Evolutionary conservation across 2,797 vertebrate genomes (phyloP).

Genomic region (Momotus momota): DNA sequence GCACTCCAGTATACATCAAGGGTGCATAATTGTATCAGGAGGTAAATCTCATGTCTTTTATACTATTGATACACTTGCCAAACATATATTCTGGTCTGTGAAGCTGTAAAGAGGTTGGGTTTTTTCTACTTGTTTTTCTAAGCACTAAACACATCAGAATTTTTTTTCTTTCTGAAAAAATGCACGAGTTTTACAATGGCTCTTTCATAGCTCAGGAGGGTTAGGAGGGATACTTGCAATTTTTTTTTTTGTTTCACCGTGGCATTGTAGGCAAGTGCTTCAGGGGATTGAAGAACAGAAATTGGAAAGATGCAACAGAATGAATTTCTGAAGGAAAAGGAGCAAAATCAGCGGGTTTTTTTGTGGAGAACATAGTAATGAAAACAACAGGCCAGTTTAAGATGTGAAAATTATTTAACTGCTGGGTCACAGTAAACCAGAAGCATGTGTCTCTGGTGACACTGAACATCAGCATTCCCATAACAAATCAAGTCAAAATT

Average conservation of each 20-base stretch:
- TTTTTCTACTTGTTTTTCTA: neutral
- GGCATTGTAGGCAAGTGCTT: neutral
- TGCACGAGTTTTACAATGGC: neutral
- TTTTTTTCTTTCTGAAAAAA: neutral
- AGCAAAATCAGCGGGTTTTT: neutral
- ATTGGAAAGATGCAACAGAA: neutral
- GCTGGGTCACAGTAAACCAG: neutral
- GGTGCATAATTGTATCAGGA: neutral
- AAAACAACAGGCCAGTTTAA: neutral
- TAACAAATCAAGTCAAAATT: neutral
- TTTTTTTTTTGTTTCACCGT: neutral
- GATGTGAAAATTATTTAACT: neutral
- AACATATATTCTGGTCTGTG: neutral
- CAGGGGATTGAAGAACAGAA: neutral
- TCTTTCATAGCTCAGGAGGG: neutral
- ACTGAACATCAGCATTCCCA: neutral
- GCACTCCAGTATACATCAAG: neutral
- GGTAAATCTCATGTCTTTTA: neutral
- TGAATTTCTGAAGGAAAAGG: neutral
- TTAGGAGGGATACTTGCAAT: neutral
- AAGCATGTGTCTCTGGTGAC: neutral
- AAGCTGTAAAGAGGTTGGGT: neutral
- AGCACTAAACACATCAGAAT: neutral
- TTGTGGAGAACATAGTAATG: neutral
- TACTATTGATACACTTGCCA: accelerated